Percentiles rank a stretch among this genome's conserved stretches.
These are phyloP conservation scores for Xiphorhynchus elegans DNA, from an alignment of 2,113 vertebrate genomes.

Conservation along the genomic window DNA sequence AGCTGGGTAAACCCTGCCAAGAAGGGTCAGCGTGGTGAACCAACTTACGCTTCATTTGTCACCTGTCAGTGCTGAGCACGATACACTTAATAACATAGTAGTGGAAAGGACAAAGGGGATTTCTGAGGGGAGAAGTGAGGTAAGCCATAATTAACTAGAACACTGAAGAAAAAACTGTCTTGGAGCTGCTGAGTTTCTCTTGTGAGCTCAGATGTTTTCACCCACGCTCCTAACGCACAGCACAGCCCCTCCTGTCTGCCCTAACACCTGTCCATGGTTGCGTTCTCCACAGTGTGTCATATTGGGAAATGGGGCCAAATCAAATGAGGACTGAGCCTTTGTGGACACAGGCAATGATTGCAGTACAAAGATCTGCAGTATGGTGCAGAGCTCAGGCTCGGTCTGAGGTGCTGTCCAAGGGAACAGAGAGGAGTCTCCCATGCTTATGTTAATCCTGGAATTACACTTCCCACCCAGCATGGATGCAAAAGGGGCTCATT, in stretches of 20 bases:
- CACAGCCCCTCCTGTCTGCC: background rate
- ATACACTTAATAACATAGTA: background rate
- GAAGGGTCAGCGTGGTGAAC: conserved; percentile 38
- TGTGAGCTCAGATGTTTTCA: background rate
- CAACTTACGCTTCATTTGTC: conserved; percentile 40
- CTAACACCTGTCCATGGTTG: background rate
- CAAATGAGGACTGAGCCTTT: background rate
- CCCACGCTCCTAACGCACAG: background rate
- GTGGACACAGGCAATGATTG: background rate
- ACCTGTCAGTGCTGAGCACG: background rate
- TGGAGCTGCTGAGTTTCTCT: background rate
- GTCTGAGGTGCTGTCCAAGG: background rate
- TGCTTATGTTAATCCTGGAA: background rate
- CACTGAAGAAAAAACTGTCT: background rate
- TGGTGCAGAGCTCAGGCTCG: background rate
- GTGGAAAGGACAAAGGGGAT: conserved; percentile 20
- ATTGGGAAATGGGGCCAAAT: background rate
- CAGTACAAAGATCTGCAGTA: background rate
- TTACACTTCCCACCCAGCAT: background rate
- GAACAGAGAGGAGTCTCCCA: background rate
- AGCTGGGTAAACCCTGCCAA: background rate
- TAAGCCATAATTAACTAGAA: conserved; percentile 22
- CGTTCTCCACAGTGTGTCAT: background rate
- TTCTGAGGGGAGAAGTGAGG: background rate
- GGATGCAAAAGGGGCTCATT: background rate